Evolutionary conservation across 2,888 invertebrate species (phyloP).

Genomic region (Lasioglossum leucozonium): DNA sequence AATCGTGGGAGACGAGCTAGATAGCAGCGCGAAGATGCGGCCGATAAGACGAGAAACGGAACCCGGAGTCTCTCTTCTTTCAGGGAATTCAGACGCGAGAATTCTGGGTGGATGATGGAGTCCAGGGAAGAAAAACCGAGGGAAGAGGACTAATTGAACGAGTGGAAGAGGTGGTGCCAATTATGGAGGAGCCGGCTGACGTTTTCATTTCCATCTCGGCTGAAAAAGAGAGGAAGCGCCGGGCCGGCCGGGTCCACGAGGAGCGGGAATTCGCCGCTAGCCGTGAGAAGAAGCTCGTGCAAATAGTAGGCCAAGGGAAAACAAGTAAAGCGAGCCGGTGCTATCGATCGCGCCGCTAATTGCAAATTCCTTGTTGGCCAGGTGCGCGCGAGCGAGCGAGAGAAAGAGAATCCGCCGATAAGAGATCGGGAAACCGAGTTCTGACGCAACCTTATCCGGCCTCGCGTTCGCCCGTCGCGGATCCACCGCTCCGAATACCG

Average conservation of each 20-base stretch:
- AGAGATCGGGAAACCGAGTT: neutral
- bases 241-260: neutral
- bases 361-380: slow-evolving; percentile 10
- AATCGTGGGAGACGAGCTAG: slow-evolving; percentile 8
- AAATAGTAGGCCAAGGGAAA: slow-evolving; percentile 22
- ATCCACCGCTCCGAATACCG: slow-evolving; percentile 36
- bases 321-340: slow-evolving; percentile 9
- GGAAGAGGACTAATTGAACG: neutral
- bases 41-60: slow-evolving; percentile 9
- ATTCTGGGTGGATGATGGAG: slow-evolving; percentile 9
- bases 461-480: neutral
- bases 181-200: neutral
- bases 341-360: slow-evolving; percentile 28
- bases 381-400: slow-evolving; percentile 6
- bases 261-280: neutral
- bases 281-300: slow-evolving; percentile 5
- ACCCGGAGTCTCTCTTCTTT: neutral
- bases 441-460: slow-evolving; percentile 6
- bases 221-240: neutral
- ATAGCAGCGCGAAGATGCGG: neutral
- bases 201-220: slow-evolving; percentile 1
- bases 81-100: neutral
- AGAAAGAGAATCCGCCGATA: neutral
- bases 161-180: neutral
- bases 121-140: neutral